These are phyloP conservation scores for Otolemur crassicaudatus DNA, from an alignment of 2,797 vertebrate species.

Conservation along the genomic window DNA sequence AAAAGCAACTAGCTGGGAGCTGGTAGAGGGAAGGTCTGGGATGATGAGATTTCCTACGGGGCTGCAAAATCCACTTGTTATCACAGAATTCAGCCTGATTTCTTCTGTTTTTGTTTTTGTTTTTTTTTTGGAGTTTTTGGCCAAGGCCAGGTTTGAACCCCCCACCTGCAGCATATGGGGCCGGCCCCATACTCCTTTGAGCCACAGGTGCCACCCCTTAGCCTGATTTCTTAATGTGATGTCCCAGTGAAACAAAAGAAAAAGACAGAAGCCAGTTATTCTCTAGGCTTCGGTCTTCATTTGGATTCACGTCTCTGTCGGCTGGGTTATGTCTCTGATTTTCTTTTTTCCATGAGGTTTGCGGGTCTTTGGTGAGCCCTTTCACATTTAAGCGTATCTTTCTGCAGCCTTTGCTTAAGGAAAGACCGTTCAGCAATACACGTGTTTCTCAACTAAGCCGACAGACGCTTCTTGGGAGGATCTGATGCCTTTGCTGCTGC, in stretches of 20 bases:
- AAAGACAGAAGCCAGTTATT: background rate
- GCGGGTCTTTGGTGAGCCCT: background rate
- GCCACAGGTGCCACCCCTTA: too few species aligned
- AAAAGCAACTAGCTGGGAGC: accelerated
- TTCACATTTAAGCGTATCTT: accelerated
- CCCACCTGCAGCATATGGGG: too few species aligned
- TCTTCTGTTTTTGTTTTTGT: too few species aligned
- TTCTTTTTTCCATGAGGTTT: accelerated
- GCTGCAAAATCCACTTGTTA: accelerated
- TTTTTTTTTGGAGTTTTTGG: too few species aligned
- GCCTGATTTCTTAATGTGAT: too few species aligned
- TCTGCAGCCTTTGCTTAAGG: accelerated
- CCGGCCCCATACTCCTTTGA: too few species aligned
- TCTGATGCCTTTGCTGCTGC: background rate
- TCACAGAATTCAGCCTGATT: background rate
- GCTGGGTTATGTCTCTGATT: background rate
- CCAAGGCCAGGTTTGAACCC: too few species aligned
- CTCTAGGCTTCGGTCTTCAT: too few species aligned
- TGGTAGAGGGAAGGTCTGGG: background rate
- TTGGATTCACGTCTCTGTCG: background rate
- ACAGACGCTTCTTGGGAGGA: background rate
- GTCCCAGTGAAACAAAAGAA: background rate
- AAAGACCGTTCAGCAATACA: accelerated
- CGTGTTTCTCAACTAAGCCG: too few species aligned
- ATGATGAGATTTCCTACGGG: accelerated